Conservation (phyloP, 1,140 invertebrate species). For the Sminthurides bifidus region DNA sequence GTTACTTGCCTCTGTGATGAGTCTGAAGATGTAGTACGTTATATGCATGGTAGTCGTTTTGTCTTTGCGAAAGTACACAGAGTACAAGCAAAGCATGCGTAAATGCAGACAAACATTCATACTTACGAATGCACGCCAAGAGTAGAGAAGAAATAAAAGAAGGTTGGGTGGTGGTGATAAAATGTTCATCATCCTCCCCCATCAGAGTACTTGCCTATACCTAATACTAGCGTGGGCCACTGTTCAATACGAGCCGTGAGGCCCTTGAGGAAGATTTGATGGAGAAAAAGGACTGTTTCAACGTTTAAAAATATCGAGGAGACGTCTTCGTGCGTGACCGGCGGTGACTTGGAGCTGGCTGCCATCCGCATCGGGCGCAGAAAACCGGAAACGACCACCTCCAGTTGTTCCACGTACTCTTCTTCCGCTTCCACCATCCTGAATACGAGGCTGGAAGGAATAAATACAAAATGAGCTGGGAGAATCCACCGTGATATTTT, state of each 20-base stretch:
- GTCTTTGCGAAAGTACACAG: not conserved
- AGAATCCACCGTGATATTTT: not conserved
- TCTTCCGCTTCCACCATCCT: conserved; percentile 83
- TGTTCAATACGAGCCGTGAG: conserved; percentile 79
- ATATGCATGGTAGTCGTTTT: not conserved
- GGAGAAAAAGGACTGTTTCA: conserved; percentile 84
- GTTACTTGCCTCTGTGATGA: no score
- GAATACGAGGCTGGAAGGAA: conserved; percentile 62
- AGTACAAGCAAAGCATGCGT: no score
- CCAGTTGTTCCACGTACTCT: conserved; percentile 84
- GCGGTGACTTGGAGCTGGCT: conserved; percentile 46
- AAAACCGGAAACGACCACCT: conserved; percentile 82
- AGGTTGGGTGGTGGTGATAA: conserved; percentile 22
- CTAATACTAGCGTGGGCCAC: conserved; percentile 80
- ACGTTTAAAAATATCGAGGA: conserved; percentile 92
- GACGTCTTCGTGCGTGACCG: conserved; percentile 85
- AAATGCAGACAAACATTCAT: conserved; percentile 4
- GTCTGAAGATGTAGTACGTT: not conserved
- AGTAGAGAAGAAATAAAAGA: conserved; percentile 9
- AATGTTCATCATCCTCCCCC: conserved; percentile 24
- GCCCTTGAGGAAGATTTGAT: conserved; percentile 59
- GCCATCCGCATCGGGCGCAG: conserved; percentile 80
- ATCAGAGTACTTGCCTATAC: conserved; percentile 41
- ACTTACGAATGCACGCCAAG: conserved; percentile 20
- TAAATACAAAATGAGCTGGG: conserved; percentile 9